These are phyloP conservation scores for Hucho hucho DNA, from an alignment of 2,113 vertebrate genomes.

Conservation along the genomic window DNA sequence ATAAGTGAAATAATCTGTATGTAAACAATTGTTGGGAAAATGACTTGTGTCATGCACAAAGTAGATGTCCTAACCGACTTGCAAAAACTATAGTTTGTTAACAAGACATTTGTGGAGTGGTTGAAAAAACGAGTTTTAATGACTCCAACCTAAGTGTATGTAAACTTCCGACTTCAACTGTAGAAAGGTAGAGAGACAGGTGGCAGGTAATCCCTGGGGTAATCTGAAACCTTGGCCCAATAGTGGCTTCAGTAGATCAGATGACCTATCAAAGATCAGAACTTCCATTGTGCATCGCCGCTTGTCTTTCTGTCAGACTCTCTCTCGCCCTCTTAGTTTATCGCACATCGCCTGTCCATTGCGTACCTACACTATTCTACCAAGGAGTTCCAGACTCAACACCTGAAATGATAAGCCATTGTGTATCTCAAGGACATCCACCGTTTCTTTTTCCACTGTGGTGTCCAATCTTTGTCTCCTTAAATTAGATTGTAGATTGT, in stretches of 20 bases:
- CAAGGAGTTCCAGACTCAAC: slow-evolving; percentile 31
- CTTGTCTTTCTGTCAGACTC: slow-evolving; percentile 59
- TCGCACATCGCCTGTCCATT: slow-evolving; percentile 58
- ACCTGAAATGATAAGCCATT: slow-evolving; percentile 51
- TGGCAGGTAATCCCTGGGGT: slow-evolving; percentile 69
- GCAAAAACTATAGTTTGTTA: no score
- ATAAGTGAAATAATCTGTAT: no score
- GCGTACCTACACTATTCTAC: slow-evolving; percentile 17
- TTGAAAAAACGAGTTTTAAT: no score
- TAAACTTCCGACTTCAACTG: no score
- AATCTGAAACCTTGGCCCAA: slow-evolving; percentile 60
- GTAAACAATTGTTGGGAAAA: no score
- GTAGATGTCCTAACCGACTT: no score
- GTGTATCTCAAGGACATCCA: slow-evolving; percentile 39
- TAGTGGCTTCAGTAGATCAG: slow-evolving; percentile 65
- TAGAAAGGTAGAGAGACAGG: slow-evolving; percentile 13
- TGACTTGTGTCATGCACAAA: no score
- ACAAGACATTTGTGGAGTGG: no score
- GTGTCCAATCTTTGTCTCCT: slow-evolving; percentile 10
- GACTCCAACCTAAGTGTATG: no score
- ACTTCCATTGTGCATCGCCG: slow-evolving; percentile 64
- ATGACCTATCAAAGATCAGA: slow-evolving; percentile 80
- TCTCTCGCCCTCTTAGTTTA: slow-evolving; percentile 52
- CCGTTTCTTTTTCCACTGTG: slow-evolving; percentile 52
- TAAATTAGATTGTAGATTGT: neutral